Conservation (phyloP, 2,113 vertebrate species). For the Tretioscincus oriximinensis region DNA sequence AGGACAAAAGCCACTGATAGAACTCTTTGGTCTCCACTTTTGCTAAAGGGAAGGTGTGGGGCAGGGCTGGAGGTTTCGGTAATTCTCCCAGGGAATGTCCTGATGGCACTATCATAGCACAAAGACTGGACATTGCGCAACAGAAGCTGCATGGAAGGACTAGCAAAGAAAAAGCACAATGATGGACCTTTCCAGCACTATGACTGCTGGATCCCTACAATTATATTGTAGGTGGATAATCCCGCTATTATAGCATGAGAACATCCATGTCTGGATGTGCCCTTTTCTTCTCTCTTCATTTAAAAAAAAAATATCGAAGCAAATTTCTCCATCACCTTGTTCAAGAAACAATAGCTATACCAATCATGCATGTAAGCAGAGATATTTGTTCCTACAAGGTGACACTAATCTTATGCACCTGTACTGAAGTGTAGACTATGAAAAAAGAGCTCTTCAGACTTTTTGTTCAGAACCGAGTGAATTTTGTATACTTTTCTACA, state of each 20-base stretch:
- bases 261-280: not conserved
- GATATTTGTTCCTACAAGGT: not conserved
- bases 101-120: too few relatives aligned
- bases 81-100: too few relatives aligned
- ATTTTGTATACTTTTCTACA: slow-evolving; percentile 47
- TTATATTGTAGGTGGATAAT: not conserved
- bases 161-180: too few relatives aligned
- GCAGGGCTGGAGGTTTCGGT: too few relatives aligned
- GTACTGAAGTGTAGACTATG: slow-evolving; percentile 28
- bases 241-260: not conserved
- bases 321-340: not conserved
- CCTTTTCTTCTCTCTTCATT: not conserved
- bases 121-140: too few relatives aligned
- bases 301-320: not conserved
- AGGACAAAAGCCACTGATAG: too few relatives aligned
- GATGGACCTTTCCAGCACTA: too few relatives aligned
- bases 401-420: not conserved
- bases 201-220: too few relatives aligned
- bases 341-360: not conserved
- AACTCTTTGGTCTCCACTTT: too few relatives aligned
- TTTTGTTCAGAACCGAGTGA: slow-evolving; percentile 37
- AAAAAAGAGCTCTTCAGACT: slow-evolving; percentile 52
- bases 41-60: too few relatives aligned
- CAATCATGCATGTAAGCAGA: not conserved
- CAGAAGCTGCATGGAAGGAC: too few relatives aligned